Evolutionary conservation across 1,140 invertebrate species (phyloP).

Genomic region (Drosophila lini): DNA sequence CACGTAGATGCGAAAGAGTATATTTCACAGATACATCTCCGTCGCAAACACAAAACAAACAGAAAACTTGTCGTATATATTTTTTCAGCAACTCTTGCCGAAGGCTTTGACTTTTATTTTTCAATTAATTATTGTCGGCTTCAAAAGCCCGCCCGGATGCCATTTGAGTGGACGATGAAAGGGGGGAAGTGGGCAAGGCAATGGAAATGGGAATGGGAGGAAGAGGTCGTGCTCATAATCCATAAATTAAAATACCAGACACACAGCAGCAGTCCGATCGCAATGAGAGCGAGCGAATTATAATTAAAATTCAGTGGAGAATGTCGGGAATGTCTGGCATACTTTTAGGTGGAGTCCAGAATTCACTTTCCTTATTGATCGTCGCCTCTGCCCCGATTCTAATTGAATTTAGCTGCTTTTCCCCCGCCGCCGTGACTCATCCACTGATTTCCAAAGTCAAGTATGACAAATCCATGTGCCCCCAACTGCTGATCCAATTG

Average conservation of each 20-base stretch:
- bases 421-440: conserved; percentile 55
- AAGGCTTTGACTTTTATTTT: conserved; percentile 39
- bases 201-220: neutral
- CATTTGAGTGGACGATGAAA: conserved; percentile 1
- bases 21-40: conserved; percentile 35
- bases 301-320: conserved; percentile 30
- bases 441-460: conserved; percentile 54
- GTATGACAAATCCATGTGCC: conserved; percentile 58
- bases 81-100: conserved; percentile 13
- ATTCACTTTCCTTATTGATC: conserved; percentile 24
- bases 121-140: conserved; percentile 58
- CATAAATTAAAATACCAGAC: conserved; percentile 67
- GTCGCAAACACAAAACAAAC: conserved; percentile 9
- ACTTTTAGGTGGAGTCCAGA: conserved; percentile 59
- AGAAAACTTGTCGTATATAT: conserved; percentile 7
- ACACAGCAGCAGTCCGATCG: conserved; percentile 30
- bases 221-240: conserved; percentile 52
- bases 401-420: conserved; percentile 61
- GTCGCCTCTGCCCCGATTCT: conserved; percentile 9
- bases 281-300: conserved; percentile 26
- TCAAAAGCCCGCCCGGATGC: conserved; percentile 37
- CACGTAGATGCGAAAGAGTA: conserved; percentile 18
- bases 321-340: conserved; percentile 25
- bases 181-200: neutral
- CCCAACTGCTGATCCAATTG: conserved; percentile 31